Base-by-base conservation (phyloP, 2,113 vertebrate genomes). In the Vicugna pacos region DNA sequence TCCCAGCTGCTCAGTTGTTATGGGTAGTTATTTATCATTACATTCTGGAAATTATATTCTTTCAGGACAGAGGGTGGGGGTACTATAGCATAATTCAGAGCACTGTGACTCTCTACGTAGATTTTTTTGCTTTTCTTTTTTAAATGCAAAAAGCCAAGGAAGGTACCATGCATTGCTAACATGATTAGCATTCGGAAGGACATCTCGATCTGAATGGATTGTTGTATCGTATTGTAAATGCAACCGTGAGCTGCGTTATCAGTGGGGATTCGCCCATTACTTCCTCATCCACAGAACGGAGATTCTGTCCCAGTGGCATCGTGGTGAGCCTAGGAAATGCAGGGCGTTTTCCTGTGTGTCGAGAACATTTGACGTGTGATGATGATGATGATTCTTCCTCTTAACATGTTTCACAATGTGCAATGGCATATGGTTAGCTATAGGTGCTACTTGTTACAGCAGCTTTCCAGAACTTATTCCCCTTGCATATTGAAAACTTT, bases 231-330 rank as follows among this genome's bases (percentile, higher is more conserved):
- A 1, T 17, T 10, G 12, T 67, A 56, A 7, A 70, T 48, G 12
- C 38, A 38, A 38, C 13, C 2, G 32, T 35, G 4, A 3, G 7
- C 35, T 32, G 35, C 69, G 6, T 60, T 14, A 60, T 15, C 17
- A 11, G 2, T 5, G 1, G 6, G 28, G 1, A 2, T 15, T 38
- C 24, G 0, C 17, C 38, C 30, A 6, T 22, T 54, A 38, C 24
- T 13, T 1, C n/a, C 13, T 65, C 10, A 12, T 19, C 38, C 30
- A n/a, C 8, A 4, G 69, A 22, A 24, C 28, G 3, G 1, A 11
- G 16, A 14, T 48, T 87, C 35, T 58, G 14, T 35, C 19, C 65
- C 19, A 19, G 52, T 11, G 24, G 9, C 67, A 20, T 16, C 15
- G 76, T 9, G 9, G 11, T 42, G 24, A 9, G 16, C 60, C 50